These are phyloP conservation scores for Stomatorhinus ivindoensis DNA, from an alignment of 2,113 vertebrate species.

Conservation along the genomic window DNA sequence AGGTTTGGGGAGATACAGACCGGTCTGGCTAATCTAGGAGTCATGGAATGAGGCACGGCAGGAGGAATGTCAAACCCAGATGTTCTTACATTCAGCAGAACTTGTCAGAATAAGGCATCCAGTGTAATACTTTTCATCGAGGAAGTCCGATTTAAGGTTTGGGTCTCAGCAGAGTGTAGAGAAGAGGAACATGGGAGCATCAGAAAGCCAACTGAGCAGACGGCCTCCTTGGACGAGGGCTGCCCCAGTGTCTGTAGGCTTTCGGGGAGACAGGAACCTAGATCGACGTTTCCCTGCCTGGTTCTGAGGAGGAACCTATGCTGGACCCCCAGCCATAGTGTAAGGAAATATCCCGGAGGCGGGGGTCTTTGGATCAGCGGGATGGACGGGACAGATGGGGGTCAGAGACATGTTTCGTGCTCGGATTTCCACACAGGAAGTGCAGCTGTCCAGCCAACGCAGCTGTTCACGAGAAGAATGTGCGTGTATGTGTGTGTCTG, in stretches of 20 bases:
- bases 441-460: background rate
- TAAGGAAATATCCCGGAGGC: background rate
- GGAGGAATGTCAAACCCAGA: background rate
- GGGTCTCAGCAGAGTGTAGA: background rate
- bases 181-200: background rate
- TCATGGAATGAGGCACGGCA: background rate
- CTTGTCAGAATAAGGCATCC: background rate
- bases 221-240: background rate
- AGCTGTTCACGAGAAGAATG: slow-evolving; percentile 9
- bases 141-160: background rate
- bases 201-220: background rate
- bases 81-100: background rate
- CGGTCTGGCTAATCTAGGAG: background rate
- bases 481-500: background rate
- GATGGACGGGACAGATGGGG: slow-evolving; percentile 6
- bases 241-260: background rate
- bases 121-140: background rate
- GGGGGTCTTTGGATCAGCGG: background rate
- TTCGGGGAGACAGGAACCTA: background rate
- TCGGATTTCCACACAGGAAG: slow-evolving; percentile 13
- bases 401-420: background rate
- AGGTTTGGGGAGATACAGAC: background rate
- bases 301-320: background rate
- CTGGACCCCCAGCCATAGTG: background rate
- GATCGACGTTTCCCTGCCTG: background rate